A percentile compares a stretch with the other conserved stretches of the same genome.
Evolutionary conservation across 1,140 invertebrate species (phyloP).

Genomic region (Hirudo medicinalis): DNA sequence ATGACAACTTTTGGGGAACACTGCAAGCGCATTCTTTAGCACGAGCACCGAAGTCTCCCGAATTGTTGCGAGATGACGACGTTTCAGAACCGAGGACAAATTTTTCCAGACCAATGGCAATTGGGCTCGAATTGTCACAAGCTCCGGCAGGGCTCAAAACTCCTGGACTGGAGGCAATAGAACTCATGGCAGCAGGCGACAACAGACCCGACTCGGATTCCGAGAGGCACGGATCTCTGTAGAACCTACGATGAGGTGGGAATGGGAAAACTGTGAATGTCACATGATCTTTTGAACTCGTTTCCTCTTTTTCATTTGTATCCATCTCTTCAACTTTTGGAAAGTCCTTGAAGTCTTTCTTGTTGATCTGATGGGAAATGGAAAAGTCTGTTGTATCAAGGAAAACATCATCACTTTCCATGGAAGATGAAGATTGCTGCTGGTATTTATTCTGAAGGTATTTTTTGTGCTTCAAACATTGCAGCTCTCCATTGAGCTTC

Average conservation of each 20-base stretch:
- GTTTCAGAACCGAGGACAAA: too few relatives aligned
- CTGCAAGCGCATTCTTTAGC: too few relatives aligned
- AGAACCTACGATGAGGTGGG: not conserved
- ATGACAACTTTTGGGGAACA: too few relatives aligned
- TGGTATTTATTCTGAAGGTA: slow-evolving; percentile 6
- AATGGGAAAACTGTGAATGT: not conserved
- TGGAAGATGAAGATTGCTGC: not conserved
- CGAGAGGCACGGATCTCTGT: slow-evolving; percentile 1
- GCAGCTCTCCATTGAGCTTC: not conserved
- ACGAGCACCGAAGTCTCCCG: too few relatives aligned
- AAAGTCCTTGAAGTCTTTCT: not conserved
- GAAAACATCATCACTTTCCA: slow-evolving; percentile 9
- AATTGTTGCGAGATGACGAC: too few relatives aligned
- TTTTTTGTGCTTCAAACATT: slow-evolving; percentile 11
- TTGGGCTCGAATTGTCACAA: too few relatives aligned
- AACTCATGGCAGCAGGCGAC: not conserved
- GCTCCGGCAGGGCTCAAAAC: not conserved
- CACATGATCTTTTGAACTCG: not conserved
- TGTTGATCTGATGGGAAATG: not conserved
- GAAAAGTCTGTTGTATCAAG: not conserved
- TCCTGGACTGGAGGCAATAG: slow-evolving; percentile 1
- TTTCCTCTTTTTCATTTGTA: not conserved
- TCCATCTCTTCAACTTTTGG: not conserved
- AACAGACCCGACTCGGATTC: not conserved
- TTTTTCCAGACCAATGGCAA: too few relatives aligned